Percentiles rank a stretch among this genome's conserved stretches.
phyloP scores from a whole-genome alignment of 2,113 vertebrate genomes.

The Sander vitreus region DNA sequence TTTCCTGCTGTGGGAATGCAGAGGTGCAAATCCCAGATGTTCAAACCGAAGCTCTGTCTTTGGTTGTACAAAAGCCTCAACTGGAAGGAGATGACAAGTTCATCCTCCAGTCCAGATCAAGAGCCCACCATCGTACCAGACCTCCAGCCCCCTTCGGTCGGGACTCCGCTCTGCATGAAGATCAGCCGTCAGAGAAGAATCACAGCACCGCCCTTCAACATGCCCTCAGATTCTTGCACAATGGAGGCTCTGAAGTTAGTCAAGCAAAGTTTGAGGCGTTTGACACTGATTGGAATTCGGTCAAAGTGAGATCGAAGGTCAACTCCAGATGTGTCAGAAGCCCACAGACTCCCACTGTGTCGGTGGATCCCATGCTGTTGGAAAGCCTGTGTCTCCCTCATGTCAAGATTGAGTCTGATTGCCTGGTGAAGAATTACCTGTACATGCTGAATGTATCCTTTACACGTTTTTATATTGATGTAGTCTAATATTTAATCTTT shows the following conservation, averaged over 20 bases:
- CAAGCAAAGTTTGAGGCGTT: conserved; percentile 61
- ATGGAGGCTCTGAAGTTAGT: conserved; percentile 54
- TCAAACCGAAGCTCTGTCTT: conserved; percentile 80
- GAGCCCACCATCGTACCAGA: conserved; percentile 60
- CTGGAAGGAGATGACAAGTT: conserved; percentile 56
- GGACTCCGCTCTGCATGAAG: conserved; percentile 64
- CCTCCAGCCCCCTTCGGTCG: conserved; percentile 49
- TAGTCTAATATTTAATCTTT: neutral
- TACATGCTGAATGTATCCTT: conserved; percentile 93
- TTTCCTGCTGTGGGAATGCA: conserved; percentile 61
- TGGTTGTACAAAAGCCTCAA: conserved; percentile 73
- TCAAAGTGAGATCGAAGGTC: conserved; percentile 79
- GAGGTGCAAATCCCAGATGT: conserved; percentile 62
- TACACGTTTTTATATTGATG: neutral
- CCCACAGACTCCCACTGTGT: conserved; percentile 64
- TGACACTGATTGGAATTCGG: conserved; percentile 74
- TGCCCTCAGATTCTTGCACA: conserved; percentile 40
- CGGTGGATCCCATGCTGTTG: conserved; percentile 50
- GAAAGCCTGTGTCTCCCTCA: conserved; percentile 77
- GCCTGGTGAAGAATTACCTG: conserved; percentile 59
- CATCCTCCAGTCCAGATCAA: conserved; percentile 66
- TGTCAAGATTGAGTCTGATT: conserved; percentile 79
- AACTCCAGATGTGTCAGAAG: conserved; percentile 70
- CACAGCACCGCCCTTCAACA: conserved; percentile 53
- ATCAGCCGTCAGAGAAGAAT: conserved; percentile 76